phyloP scores from a whole-genome alignment of 92 coral and sea anemone species.

The Bergia sp. region DNA sequence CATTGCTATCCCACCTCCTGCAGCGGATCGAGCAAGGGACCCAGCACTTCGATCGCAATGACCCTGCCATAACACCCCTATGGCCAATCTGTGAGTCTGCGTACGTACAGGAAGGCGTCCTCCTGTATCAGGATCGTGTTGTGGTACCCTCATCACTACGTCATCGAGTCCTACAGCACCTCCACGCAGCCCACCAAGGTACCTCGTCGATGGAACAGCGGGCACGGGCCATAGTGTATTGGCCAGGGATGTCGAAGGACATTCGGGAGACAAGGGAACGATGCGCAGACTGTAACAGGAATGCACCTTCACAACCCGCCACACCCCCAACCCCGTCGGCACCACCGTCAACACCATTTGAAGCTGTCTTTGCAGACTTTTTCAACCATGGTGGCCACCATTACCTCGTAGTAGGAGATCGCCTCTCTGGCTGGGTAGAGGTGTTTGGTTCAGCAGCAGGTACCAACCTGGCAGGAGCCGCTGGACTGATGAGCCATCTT shows the following conservation, averaged over 20 bases:
- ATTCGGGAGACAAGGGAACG: slow-evolving; percentile 40
- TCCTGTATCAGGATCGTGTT: slow-evolving; percentile 59
- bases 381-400: slow-evolving; percentile 64
- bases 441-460: slow-evolving; percentile 48
- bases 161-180: slow-evolving; percentile 57
- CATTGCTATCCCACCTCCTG: slow-evolving; percentile 44
- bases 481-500: slow-evolving; percentile 43
- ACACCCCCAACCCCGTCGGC: slow-evolving; percentile 56
- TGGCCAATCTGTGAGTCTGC: slow-evolving; percentile 63
- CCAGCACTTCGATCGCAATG: slow-evolving; percentile 34
- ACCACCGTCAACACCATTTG: slow-evolving; percentile 74
- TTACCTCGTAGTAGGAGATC: slow-evolving; percentile 72
- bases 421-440: slow-evolving; percentile 64
- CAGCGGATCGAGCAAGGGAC: slow-evolving; percentile 55
- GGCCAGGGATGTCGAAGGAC: too few species aligned
- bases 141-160: slow-evolving; percentile 66
- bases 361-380: slow-evolving; percentile 73
- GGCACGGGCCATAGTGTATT: too few species aligned
- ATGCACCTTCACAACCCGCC: slow-evolving; percentile 62
- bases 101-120: slow-evolving; percentile 65
- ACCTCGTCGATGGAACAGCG: slow-evolving; percentile 65
- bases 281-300: slow-evolving; percentile 59
- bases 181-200: slow-evolving; percentile 75
- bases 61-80: slow-evolving; percentile 51
- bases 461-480: slow-evolving; percentile 49